Evolutionary conservation across 1,140 invertebrate species (phyloP).

Genomic region (Philaenus spumarius): DNA sequence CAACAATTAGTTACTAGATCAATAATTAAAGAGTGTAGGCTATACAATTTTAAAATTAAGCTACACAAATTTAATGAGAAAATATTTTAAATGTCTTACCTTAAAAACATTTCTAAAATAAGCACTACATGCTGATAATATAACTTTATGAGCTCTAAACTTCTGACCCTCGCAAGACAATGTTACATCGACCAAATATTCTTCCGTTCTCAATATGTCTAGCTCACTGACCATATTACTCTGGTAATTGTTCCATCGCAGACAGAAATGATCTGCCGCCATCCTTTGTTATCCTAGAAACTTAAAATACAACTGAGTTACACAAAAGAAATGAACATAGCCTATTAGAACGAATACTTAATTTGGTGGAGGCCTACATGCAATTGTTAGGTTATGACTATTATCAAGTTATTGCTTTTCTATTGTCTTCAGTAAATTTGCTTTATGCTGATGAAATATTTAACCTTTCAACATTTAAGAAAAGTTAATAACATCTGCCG

Average conservation of each 20-base stretch:
- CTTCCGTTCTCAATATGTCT: slow-evolving; percentile 67
- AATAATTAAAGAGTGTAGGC: neutral
- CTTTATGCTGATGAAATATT: too few relatives aligned
- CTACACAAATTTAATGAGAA: neutral
- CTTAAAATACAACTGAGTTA: too few relatives aligned
- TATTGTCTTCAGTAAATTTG: too few relatives aligned
- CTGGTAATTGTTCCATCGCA: slow-evolving; percentile 90
- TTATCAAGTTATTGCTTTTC: too few relatives aligned
- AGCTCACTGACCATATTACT: slow-evolving; percentile 78
- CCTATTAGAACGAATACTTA: too few relatives aligned
- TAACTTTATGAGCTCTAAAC: slow-evolving; percentile 71
- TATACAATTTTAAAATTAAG: neutral
- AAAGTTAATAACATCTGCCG: too few relatives aligned
- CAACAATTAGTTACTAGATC: too few relatives aligned
- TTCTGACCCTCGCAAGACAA: slow-evolving; percentile 70
- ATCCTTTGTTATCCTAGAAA: slow-evolving; percentile 13
- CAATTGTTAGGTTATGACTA: too few relatives aligned
- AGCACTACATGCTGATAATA: slow-evolving; percentile 70
- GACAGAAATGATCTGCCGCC: slow-evolving; percentile 69
- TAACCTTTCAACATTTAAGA: too few relatives aligned
- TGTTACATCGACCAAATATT: slow-evolving; percentile 77
- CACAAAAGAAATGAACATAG: too few relatives aligned
- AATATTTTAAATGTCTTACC: slow-evolving; percentile 47
- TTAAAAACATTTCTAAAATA: slow-evolving; percentile 77
- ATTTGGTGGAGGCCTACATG: too few relatives aligned